Evolutionary conservation across 2,888 invertebrate genomes (phyloP).

Genomic region (Argyra leucocephala): DNA sequence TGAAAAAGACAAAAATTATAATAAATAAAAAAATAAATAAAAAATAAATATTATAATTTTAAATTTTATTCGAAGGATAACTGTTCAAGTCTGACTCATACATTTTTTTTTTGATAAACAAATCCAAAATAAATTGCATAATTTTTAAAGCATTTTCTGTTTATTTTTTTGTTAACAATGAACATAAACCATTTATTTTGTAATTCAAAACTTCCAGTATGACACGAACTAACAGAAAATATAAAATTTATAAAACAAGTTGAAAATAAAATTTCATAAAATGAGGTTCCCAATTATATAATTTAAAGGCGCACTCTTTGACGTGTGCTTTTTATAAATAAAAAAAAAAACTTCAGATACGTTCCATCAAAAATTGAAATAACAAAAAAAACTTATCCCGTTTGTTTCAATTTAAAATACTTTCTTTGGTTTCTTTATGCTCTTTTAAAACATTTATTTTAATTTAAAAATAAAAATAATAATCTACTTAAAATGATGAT

Average conservation of each 20-base stretch:
- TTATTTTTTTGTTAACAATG: no score
- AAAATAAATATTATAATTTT: no score
- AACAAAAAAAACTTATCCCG: neutral
- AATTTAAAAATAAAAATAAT: neutral
- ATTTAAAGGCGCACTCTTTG: constrained; percentile 10
- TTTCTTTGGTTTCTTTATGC: neutral
- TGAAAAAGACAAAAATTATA: no score
- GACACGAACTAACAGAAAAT: neutral
- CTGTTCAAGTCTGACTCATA: no score
- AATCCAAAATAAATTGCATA: no score
- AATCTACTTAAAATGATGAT: neutral
- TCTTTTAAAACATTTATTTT: neutral
- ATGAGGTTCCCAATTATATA: constrained; percentile 5
- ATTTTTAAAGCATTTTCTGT: no score
- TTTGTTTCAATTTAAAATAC: neutral
- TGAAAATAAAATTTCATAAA: neutral
- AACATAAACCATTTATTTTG: neutral
- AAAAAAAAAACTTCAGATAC: neutral
- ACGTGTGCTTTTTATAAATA: neutral
- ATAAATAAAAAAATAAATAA: no score
- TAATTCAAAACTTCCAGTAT: neutral
- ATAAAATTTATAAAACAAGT: no score
- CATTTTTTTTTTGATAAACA: no score
- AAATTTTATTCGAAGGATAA: no score
- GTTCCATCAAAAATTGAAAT: neutral